These are phyloP conservation scores for Vidua macroura DNA, from an alignment of 2,113 vertebrate species.

Conservation along the genomic window DNA sequence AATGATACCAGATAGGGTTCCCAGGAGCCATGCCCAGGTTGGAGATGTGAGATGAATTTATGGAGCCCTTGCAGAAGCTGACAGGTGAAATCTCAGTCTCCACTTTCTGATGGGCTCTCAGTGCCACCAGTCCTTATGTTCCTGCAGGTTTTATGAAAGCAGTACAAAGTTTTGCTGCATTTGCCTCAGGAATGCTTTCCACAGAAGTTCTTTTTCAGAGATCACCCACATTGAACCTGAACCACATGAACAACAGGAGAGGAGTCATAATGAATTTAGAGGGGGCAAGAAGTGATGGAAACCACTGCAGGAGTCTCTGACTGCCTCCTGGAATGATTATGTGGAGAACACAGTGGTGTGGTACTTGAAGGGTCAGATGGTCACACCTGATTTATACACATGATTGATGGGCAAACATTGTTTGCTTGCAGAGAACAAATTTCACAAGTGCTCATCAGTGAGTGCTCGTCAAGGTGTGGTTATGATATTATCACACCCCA, in stretches of 20 bases:
- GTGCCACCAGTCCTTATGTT: not conserved
- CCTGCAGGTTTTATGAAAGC: not conserved
- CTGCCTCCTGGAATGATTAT: not conserved
- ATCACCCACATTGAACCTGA: not conserved
- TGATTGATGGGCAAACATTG: rapidly evolving
- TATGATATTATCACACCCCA: not conserved
- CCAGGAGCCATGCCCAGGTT: too few species aligned
- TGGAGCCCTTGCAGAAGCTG: not conserved
- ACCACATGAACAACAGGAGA: not conserved
- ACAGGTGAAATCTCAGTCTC: not conserved
- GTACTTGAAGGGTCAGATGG: not conserved
- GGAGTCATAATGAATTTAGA: not conserved
- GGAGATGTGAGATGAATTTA: not conserved
- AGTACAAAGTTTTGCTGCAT: not conserved
- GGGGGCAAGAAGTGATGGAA: not conserved
- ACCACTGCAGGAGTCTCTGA: not conserved
- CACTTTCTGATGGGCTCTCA: not conserved
- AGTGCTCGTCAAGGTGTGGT: rapidly evolving
- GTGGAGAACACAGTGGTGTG: not conserved
- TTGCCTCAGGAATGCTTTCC: not conserved
- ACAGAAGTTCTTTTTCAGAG: not conserved
- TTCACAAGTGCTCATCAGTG: not conserved
- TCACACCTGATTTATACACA: not conserved
- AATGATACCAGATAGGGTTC: not conserved
- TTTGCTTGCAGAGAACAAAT: not conserved